Evolutionary conservation across 2,113 vertebrate species (phyloP).

Genomic region (Sphaerodactylus townsendi): DNA sequence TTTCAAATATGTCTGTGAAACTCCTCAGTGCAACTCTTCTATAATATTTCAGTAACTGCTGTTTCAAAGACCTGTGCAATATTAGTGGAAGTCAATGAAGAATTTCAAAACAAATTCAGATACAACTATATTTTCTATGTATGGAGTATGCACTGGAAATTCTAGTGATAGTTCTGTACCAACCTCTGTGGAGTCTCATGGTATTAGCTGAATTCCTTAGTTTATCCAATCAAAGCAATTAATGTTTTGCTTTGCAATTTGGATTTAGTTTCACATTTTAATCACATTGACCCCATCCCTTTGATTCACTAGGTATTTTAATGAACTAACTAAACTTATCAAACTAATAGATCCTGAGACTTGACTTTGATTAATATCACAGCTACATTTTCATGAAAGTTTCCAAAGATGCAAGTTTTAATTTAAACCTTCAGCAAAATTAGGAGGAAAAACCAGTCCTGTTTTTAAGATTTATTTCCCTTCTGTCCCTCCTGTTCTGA

Average conservation of each 20-base stretch:
- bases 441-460: not conserved
- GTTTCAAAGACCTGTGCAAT: not conserved
- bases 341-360: not conserved
- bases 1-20: not conserved
- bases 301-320: not conserved
- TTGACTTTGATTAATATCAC: conserved; percentile 18
- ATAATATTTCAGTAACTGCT: not conserved
- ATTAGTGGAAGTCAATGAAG: not conserved
- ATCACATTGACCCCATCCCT: not conserved
- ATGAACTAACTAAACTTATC: not conserved
- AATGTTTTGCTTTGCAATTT: not conserved
- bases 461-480: not conserved
- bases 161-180: not conserved
- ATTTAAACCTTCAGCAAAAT: not conserved
- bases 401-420: not conserved
- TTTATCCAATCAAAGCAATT: conserved; percentile 5
- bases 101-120: not conserved
- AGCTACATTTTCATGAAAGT: not conserved
- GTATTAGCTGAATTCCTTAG: not conserved
- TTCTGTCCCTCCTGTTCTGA: not conserved
- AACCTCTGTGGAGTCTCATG: not conserved
- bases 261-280: not conserved
- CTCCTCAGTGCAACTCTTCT: too few relatives aligned
- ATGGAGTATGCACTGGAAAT: not conserved
- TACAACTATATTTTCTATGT: not conserved